Base-by-base conservation (phyloP, 2,888 invertebrate genomes). In the Gymnoscelis rufifasciata region DNA sequence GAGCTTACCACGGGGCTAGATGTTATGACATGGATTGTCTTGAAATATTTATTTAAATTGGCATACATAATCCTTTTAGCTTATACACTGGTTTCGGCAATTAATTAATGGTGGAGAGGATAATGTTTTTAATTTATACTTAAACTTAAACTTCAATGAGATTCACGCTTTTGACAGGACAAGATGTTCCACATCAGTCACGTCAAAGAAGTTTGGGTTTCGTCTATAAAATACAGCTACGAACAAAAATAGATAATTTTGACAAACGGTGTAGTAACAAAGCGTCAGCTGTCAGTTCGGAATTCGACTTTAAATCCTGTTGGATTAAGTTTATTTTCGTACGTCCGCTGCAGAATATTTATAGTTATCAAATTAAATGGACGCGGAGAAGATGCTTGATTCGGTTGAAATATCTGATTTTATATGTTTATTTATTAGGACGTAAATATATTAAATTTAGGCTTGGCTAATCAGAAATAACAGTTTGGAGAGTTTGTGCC, bases 201-300 rank as follows among this genome's bases (percentile, higher is more conserved):
- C 11, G n/a, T 37, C 37, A 37, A 37, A 36, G 36, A 36, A 37
- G 26, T 10, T 26, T 37, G 37, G 11, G 8, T 37, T 13, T 12
- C 23, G 13, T 6, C 30, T 19, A 31, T 38, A 30, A 43, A 40
- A 39, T 19, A 19, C 7, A 8, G 23, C 29, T 31, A 11, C 1
- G 27, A 23, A 47, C 50, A 35, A 42, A 46, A 51, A 53, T 51
- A 56, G 43, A 49, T 36, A 39, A n/a, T 47, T 47, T 50, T 55
- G 50, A 53, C 46, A 53, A 50, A 57, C 51, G 43, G 45, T 33
- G 36, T 11, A 38, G 45, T 48, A 35, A 47, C 44, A 55, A 50
- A 54, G 46, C 47, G 41, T 43, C 59, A 54, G 50, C 55, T 55
- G 57, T 55, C 57, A 54, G 35, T 38, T 39, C 38, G 37, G 51